Evolutionary conservation across 2,113 vertebrate genomes (phyloP).

Genomic region (Tautogolabrus adspersus): DNA sequence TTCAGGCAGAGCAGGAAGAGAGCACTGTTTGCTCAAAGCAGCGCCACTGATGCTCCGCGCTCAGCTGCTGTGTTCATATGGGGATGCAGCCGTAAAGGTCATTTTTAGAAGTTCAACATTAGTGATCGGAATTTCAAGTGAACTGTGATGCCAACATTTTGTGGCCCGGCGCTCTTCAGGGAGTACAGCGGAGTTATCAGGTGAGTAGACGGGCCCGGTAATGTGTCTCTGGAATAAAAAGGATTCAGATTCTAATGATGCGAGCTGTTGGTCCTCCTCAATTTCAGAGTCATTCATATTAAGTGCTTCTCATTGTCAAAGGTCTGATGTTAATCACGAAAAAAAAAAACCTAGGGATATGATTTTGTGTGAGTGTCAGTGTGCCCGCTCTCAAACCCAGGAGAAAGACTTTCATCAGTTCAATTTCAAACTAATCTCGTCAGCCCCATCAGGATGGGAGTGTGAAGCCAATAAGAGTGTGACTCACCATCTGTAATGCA

Average conservation of each 20-base stretch:
- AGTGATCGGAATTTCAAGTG: constrained; percentile 82
- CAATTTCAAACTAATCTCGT: constrained; percentile 57
- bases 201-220: neutral
- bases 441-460: constrained; percentile 12
- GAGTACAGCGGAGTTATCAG: constrained; percentile 20
- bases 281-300: constrained; percentile 26
- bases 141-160: constrained; percentile 51
- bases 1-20: constrained; percentile 41
- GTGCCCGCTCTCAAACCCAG: constrained; percentile 16
- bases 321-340: constrained; percentile 38
- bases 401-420: constrained; percentile 49
- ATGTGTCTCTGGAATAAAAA: constrained; percentile 18
- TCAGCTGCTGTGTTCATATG: constrained; percentile 58
- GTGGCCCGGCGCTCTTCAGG: constrained; percentile 13
- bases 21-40: constrained; percentile 64
- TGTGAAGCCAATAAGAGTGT: constrained; percentile 2
- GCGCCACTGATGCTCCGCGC: constrained; percentile 49
- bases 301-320: constrained; percentile 34
- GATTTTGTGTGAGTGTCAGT: constrained; percentile 2
- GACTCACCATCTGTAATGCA: constrained; percentile 33
- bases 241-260: constrained; percentile 20
- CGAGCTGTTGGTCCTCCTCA: neutral
- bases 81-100: constrained; percentile 77
- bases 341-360: constrained; percentile 24
- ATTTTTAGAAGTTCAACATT: constrained; percentile 77